Percentiles rank a stretch among this genome's conserved stretches.
Evolutionary conservation across 2,113 vertebrate genomes (phyloP).

Genomic region (Mugil cephalus): DNA sequence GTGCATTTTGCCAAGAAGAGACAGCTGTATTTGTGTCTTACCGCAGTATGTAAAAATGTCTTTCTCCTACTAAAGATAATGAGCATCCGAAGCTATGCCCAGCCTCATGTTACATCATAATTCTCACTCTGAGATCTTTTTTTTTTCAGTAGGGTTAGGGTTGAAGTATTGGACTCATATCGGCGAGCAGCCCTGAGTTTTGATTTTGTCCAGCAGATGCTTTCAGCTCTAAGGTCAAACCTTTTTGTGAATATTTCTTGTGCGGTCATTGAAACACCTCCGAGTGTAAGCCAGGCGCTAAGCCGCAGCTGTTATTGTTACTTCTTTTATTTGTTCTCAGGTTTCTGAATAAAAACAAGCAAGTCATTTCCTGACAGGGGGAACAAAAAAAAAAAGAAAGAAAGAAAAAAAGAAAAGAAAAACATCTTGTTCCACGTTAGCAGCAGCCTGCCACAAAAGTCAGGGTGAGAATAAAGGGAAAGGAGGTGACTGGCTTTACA

Average conservation of each 20-base stretch:
- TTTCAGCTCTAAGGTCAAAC: background rate
- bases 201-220: background rate
- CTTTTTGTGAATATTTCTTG: background rate
- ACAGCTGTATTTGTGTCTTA: conserved; percentile 29
- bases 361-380: conserved; percentile 37
- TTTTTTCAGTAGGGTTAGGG: no score
- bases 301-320: background rate
- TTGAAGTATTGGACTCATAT: background rate
- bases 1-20: conserved; percentile 15
- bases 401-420: conserved; percentile 39
- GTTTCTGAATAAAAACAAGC: conserved; percentile 30
- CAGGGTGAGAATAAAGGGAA: conserved; percentile 42
- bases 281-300: background rate
- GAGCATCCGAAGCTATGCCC: background rate
- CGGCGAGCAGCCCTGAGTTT: background rate
- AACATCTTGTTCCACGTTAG: conserved; percentile 41
- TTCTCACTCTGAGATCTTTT: background rate
- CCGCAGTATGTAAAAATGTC: background rate
- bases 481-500: conserved; percentile 65
- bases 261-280: background rate
- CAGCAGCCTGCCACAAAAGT: conserved; percentile 58
- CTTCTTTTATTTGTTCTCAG: conserved; percentile 16
- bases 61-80: conserved; percentile 12
- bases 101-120: background rate
- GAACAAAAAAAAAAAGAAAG: conserved; percentile 24